phyloP scores from a whole-genome alignment of 2,888 invertebrate species.

The Chydorus sphaericus region DNA sequence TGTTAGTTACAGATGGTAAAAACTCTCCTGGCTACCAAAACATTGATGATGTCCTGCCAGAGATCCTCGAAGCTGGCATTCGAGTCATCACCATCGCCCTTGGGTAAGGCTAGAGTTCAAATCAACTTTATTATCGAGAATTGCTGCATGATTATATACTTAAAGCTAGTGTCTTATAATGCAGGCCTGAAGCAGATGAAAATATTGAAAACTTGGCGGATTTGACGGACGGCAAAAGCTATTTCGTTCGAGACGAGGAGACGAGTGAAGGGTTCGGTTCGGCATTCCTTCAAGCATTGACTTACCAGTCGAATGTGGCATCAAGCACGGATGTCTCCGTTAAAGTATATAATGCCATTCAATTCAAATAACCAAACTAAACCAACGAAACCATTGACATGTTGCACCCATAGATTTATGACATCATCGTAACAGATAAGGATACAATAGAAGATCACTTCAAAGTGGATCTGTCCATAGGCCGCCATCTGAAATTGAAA shows the following conservation, averaged over 20 bases:
- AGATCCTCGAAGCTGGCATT: neutral
- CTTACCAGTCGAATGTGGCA: neutral
- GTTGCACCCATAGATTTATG: neutral
- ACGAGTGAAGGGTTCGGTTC: neutral
- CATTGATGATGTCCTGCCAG: neutral
- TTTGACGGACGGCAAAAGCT: slow-evolving; percentile 1
- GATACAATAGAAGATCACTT: neutral
- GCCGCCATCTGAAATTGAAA: neutral
- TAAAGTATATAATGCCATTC: too few species aligned
- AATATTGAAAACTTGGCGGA: slow-evolving; percentile 1
- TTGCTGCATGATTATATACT: too few species aligned
- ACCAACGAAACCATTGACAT: too few species aligned
- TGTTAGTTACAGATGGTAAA: slow-evolving; percentile 2
- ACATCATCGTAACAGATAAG: neutral
- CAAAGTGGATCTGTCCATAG: neutral
- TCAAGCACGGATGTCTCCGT: too few species aligned
- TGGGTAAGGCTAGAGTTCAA: neutral
- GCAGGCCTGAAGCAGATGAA: neutral
- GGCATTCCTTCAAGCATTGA: neutral
- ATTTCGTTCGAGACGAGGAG: neutral
- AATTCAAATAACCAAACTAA: too few species aligned
- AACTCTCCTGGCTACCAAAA: neutral
- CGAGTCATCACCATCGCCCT: slow-evolving; percentile 2
- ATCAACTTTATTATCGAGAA: too few species aligned
- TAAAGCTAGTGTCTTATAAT: neutral